Evolutionary conservation across 2,888 invertebrate genomes (phyloP), one percentile per base, ranked within the genome.

Genomic region (Fragum sueziense): DNA sequence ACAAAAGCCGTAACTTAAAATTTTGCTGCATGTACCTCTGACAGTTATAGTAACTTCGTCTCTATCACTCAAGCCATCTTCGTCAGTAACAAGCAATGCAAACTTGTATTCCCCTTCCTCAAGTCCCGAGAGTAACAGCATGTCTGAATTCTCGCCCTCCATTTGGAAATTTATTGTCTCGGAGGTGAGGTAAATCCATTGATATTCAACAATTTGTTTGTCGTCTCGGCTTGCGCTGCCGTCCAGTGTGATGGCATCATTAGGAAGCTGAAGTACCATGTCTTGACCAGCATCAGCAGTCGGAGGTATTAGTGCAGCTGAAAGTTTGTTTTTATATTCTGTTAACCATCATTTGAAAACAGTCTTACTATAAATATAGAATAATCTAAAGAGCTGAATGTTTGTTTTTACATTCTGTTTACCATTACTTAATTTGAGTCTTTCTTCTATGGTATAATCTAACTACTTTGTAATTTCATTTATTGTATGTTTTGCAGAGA

Each of bases 51-150:
- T 61, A 20, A 79, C 79, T n/a, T 27, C 57, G 51, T 79, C 79
- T 0, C 29, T 61, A 34, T 79, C 79, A 51, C 20, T 52, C n/a
- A 67, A 94, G 0, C 98, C 98, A 92, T 98, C 97, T 86, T 97
- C 97, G 93, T 98, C 98, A 52, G 95, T 96, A 1, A 98, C 98
- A n/a, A 96, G 96, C 75, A 98, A 94, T 89, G 96, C 96, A 91
- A 98, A 67, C 7, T 22, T 52, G 41, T 74, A 54, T 17, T 25
- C 29, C n/a, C 67, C 68, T 20, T 22, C 34, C 17, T 37, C 14
- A 3, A 74, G 41, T 14, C 29, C 33, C n/a, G 37, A 22, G 3
- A 70, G 20, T 27, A 34, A 17, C 14, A 74, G 47, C 33, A 34
- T 29, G 3, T 70, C 14, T 6, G 47, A 41, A 17, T 47, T 47